These are phyloP conservation scores for Gobio occitaniae DNA, from an alignment of 2,797 vertebrate genomes.

Conservation along the genomic window DNA sequence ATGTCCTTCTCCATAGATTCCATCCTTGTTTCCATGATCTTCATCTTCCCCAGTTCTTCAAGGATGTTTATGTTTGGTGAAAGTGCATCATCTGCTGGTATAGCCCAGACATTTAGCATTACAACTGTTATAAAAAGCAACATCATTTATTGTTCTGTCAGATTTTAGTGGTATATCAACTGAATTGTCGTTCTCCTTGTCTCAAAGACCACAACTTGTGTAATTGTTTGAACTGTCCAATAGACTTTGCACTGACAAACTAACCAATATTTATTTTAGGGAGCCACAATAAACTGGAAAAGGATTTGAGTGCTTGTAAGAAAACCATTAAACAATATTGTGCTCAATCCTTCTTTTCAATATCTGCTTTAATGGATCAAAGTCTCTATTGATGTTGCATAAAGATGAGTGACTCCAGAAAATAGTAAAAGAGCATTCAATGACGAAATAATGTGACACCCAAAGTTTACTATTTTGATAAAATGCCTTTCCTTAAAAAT, in stretches of 20 bases:
- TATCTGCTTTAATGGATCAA: too few relatives aligned
- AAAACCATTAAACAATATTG: too few relatives aligned
- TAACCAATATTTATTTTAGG: too few relatives aligned
- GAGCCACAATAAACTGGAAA: too few relatives aligned
- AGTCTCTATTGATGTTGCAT: too few relatives aligned
- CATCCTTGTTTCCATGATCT: slow-evolving; percentile 4
- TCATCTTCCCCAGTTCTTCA: slow-evolving; percentile 24
- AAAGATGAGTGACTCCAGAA: background rate
- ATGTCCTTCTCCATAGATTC: slow-evolving; percentile 23
- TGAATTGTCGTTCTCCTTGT: background rate
- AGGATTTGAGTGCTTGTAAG: too few relatives aligned
- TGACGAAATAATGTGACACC: background rate
- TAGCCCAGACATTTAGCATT: slow-evolving; percentile 20
- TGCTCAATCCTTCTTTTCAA: too few relatives aligned
- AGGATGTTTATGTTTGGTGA: slow-evolving; percentile 35
- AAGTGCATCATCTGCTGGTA: slow-evolving; percentile 30
- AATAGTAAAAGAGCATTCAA: background rate
- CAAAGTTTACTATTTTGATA: background rate
- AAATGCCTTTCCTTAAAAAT: background rate
- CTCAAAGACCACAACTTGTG: background rate
- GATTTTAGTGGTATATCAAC: background rate
- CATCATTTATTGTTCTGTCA: slow-evolving; percentile 8
- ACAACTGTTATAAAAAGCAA: background rate
- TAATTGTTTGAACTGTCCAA: slow-evolving; percentile 10
- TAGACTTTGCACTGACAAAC: slow-evolving; percentile 21